Evolutionary conservation across 2,113 vertebrate genomes (phyloP), one percentile per base, ranked within the genome.

Genomic region (Reinhardtius hippoglossoides): DNA sequence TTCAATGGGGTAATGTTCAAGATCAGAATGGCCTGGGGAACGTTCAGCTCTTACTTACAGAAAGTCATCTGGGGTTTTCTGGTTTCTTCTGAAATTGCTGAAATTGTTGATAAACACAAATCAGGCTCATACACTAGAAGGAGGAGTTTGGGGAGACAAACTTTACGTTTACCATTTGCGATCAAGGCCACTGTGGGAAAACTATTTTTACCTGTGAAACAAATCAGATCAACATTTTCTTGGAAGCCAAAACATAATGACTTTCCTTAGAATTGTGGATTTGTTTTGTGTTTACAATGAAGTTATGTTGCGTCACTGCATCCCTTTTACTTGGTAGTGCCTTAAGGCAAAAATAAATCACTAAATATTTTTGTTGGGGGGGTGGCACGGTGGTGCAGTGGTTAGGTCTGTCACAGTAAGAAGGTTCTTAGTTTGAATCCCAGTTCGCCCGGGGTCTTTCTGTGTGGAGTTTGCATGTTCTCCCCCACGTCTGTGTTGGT

Each of bases 151-250:
- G 48, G 66, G 69, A 68, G 35, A 60, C 70, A 60, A 56, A 56
- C 57, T 62, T 69, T 67, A 44, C 23, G 10, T 46, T 35, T 35
- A 35, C 31, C 6, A 0, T 35, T 35, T 35, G 1, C 81, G 88
- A 82, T 80, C 75, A 87, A 70, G 44, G 59, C n/a, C 63, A 12
- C 75, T 87, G 23, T 83, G 77, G 75, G 64, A 93, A 92, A 77
- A 23, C 55, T 27, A 80, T 91, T 91, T 92, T 90, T 93, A 78
- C 91, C 92, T 89, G 77, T 76, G 63, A 76, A 89, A 63, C 87
- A 83, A 88, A 87, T 89, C 83, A 83, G 18, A 80, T 77, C 62
- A 86, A 61, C 89, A 81, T 85, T 77, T 67, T 57, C 9, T 65
- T 61, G 69, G 83, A 31, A 44, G 80, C 86, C 78, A 84, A 75